Evolutionary conservation across 2,888 invertebrate genomes (phyloP).

Genomic region (Mallateleia sp.): DNA sequence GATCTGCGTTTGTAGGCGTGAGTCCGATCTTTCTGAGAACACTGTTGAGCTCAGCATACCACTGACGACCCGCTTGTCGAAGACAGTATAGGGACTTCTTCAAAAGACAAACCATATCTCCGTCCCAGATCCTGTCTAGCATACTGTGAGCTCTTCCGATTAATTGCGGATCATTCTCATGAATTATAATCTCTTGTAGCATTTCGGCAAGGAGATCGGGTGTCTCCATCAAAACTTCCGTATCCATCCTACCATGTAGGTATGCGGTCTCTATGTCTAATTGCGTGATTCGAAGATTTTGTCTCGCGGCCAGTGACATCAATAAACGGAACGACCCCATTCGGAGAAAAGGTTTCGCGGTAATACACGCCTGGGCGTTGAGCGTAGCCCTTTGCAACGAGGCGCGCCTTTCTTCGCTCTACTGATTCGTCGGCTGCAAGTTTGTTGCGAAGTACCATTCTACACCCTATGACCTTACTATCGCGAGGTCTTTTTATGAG

Average conservation of each 20-base stretch:
- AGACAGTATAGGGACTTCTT: constrained; percentile 19
- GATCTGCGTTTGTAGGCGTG: constrained; percentile 13
- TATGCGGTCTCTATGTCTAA: background rate
- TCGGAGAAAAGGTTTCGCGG: background rate
- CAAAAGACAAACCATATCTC: constrained; percentile 1
- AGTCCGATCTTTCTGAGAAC: background rate
- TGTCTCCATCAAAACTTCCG: background rate
- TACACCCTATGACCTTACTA: constrained; percentile 36
- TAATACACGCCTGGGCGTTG: constrained; percentile 22
- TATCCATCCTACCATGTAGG: background rate
- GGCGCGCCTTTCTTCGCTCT: constrained; percentile 17
- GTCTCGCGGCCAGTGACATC: background rate
- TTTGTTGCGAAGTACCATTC: constrained; percentile 30
- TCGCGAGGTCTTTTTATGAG: constrained; percentile 52
- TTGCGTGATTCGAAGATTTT: background rate
- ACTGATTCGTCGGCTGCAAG: background rate
- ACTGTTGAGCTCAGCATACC: background rate
- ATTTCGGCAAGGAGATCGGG: constrained; percentile 10
- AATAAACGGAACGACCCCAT: background rate
- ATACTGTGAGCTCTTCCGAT: background rate
- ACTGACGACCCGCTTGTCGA: constrained; percentile 17
- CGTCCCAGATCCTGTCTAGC: background rate
- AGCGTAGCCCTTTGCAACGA: constrained; percentile 19
- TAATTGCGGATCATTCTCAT: background rate
- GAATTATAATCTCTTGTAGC: background rate